Percentiles rank a stretch among this genome's conserved stretches.
Evolutionary conservation across 2,797 vertebrate species (phyloP).

Genomic region (Champsocephalus esox): DNA sequence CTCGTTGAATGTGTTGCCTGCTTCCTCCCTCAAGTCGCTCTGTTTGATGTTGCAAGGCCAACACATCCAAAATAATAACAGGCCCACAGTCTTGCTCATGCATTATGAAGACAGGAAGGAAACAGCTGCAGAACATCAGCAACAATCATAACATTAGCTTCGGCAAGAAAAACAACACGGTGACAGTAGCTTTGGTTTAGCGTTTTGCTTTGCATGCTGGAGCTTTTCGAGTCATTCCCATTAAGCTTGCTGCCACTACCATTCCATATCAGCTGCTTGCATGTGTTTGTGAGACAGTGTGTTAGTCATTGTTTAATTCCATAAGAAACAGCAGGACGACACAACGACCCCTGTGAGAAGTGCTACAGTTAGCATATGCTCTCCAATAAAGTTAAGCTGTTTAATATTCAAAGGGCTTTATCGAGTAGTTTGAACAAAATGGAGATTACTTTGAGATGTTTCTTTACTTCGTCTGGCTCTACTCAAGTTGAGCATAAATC

Average conservation of each 20-base stretch:
- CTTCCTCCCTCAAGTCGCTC: conserved; percentile 69
- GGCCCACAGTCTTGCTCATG: conserved; percentile 56
- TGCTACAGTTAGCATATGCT: not conserved
- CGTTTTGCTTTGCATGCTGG: conserved; percentile 43
- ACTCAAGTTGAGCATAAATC: conserved; percentile 24
- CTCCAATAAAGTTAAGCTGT: conserved; percentile 6
- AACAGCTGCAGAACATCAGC: conserved; percentile 68
- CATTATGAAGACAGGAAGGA: conserved; percentile 69
- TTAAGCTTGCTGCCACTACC: conserved; percentile 1
- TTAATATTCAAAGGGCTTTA: conserved; percentile 30
- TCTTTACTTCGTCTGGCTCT: conserved; percentile 23
- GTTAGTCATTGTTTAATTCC: not conserved
- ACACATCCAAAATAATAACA: conserved; percentile 75
- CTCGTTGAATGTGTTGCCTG: conserved; percentile 68
- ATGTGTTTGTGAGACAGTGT: not conserved
- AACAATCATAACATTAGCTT: conserved; percentile 61
- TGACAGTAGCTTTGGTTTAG: conserved; percentile 41
- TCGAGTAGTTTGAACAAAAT: not conserved
- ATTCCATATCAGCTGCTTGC: conserved; percentile 9
- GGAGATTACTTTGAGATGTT: conserved; percentile 14
- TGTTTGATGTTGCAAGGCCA: conserved; percentile 79
- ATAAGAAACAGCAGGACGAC: not conserved
- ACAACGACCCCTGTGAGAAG: conserved; percentile 6
- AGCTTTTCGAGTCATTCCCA: conserved; percentile 19
- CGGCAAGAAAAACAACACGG: conserved; percentile 34